Base-by-base conservation (phyloP, 2,797 vertebrate genomes). In the Pempheris klunzingeri region DNA sequence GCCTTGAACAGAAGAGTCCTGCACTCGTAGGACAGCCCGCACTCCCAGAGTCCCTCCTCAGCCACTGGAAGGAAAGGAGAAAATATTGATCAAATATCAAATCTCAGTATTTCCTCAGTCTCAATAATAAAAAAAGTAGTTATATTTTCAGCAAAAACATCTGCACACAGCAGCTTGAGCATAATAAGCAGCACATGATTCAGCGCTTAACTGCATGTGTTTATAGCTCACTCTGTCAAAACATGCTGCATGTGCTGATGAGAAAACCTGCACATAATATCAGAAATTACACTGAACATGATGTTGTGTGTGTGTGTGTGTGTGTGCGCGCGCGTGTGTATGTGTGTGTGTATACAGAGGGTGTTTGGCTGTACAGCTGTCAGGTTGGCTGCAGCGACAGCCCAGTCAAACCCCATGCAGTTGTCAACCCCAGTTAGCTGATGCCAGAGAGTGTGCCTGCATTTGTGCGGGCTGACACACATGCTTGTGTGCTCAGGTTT, bases 1-100 rank as follows among this genome's bases (percentile, higher is more conserved):
- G 98, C 98, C 95, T 99, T 99, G 94, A 99, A 99, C 90, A 99
- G 97, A 78, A 99, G 96, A 15, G 97, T 99, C 90, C 97, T 94
- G 90, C 98, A 99, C 93, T 99, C 98, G 59, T 99, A 99, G 75
- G 98, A 98, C 92, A 99, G 96, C 70, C 97, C 98, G 78, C 97
- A 98, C 94, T 99, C 97, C 97, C 97, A 99, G 15, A 97, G 91
- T 76, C 98, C 98, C 92, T 99, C 98, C 90, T 99, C 98, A 60
- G 97, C 95, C 95, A 98, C 97, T 97, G 93, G 15, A 92, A 92
- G 46, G 84, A 5, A 90, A 53, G 41, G 10, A 67, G 36, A 70
- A 22, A 78, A 52, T 1, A 43, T 69, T 18, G 28, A 55, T 41
- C 3, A 66, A 20, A 49, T 68, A 20, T 63, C 30, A 28, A 49